phyloP scores from a whole-genome alignment of 2,113 vertebrate species.

The Gymnobelideus leadbeateri region DNA sequence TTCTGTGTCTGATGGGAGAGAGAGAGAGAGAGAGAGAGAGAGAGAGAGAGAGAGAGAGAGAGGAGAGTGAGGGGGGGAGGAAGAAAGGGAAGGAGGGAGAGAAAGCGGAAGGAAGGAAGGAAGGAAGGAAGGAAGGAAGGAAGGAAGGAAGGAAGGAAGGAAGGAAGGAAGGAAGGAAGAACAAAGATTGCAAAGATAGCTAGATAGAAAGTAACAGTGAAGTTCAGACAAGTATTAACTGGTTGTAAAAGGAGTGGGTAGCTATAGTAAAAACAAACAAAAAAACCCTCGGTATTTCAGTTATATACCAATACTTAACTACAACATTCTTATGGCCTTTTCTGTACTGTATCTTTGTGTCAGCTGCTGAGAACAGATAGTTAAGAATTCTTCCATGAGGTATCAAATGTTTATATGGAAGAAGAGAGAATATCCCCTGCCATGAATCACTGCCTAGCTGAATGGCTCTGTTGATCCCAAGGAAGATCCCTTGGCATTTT shows the following conservation, averaged over 20 bases:
- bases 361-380: slow-evolving; percentile 69
- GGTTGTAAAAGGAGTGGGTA: slow-evolving; percentile 85
- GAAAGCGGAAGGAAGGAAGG: slow-evolving; percentile 58
- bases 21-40: slow-evolving; percentile 77
- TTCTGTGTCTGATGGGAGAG: slow-evolving; percentile 80
- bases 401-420: slow-evolving; percentile 73
- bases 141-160: slow-evolving; percentile 7
- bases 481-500: slow-evolving; percentile 61
- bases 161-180: slow-evolving; percentile 70
- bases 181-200: slow-evolving; percentile 83
- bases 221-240: slow-evolving; percentile 86
- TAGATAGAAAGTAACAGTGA: slow-evolving; percentile 79
- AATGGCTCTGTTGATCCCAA: slow-evolving; percentile 60
- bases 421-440: slow-evolving; percentile 62
- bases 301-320: slow-evolving; percentile 84
- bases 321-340: slow-evolving; percentile 80
- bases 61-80: slow-evolving; percentile 2
- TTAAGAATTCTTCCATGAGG: slow-evolving; percentile 62
- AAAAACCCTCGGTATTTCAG: slow-evolving; percentile 75
- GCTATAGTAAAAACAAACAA: slow-evolving; percentile 76
- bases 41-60: slow-evolving; percentile 71
- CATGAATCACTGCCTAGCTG: slow-evolving; percentile 74
- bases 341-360: slow-evolving; percentile 78
- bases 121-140: neutral
- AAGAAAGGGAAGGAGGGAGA: too few species aligned